These are phyloP conservation scores for Philaethria dido DNA, from an alignment of 2,888 invertebrate species.

Conservation along the genomic window DNA sequence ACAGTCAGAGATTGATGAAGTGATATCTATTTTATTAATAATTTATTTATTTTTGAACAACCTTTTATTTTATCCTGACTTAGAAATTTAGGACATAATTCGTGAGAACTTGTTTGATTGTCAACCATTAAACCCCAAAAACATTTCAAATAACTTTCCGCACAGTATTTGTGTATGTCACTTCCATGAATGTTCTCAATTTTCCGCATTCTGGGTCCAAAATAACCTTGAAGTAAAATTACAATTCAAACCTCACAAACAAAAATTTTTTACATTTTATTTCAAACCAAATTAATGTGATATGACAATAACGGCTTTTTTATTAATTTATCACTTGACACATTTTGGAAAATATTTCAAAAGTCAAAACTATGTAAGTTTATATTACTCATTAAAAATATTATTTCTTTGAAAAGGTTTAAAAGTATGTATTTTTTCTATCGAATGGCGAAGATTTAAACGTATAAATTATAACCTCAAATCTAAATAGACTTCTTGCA, in stretches of 20 bases:
- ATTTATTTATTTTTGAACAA: background rate
- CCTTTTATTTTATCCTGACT: constrained; percentile 44
- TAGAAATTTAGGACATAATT: constrained; percentile 47
- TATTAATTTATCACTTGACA: background rate
- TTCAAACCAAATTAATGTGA: background rate
- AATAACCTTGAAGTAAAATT: constrained; percentile 47
- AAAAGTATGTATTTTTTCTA: too few relatives aligned
- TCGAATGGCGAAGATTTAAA: too few relatives aligned
- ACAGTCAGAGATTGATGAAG: too few relatives aligned
- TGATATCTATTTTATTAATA: too few relatives aligned
- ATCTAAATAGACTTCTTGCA: too few relatives aligned
- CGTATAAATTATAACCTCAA: too few relatives aligned
- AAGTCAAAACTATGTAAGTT: background rate
- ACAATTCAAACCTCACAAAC: background rate
- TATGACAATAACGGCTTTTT: background rate
- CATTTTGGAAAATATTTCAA: background rate
- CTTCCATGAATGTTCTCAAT: constrained; percentile 59
- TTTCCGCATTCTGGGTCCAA: constrained; percentile 55
- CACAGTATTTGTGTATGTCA: constrained; percentile 66
- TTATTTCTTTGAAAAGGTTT: background rate
- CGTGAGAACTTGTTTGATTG: constrained; percentile 58
- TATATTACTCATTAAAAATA: background rate
- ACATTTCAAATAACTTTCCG: constrained; percentile 70
- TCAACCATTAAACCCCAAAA: constrained; percentile 66
- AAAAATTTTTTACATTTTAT: background rate